Base-by-base conservation (phyloP, 2,113 vertebrate species). In the Corapipo altera region DNA sequence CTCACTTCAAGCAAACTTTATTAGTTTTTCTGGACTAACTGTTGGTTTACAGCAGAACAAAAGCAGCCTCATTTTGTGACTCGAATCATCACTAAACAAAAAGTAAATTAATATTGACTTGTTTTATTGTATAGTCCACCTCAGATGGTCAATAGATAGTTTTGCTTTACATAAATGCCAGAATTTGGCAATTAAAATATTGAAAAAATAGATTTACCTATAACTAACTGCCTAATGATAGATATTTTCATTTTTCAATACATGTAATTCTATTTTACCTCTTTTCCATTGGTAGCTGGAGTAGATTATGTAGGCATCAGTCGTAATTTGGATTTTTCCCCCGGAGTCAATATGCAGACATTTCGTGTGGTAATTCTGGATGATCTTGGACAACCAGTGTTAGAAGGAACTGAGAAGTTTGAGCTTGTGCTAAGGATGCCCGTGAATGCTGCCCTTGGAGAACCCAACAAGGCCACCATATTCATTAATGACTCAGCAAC, bases 281-380 rank as follows among this genome's bases (percentile, higher is more conserved):
- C 22, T 43, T 67, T 93, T 88, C 19, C 21, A n/a, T 18, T 77
- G 89, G n/a, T 96, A 99, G 99, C 99, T 96, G 99, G 99, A 71
- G 82, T 98, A 93, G 99, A 99, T 97, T 99, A 99, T 15, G 99
- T 99, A 54, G 99, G 99, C 39, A 99, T 99, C 96, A 99, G 99
- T 94, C 98, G 98, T 49, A 98, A 98, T 94, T 96, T 99, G 95
- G 99, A 99, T 95, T 99, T 99, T 88, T 98, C 98, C 13, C 99
- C 99, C 0, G 99, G 99, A 70, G 98, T 99, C 91, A 98, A 97
- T 91, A 98, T 98, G 98, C 99, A 99, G 97, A 98, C 98, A 0
- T 96, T 99, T 71, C 98, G 98, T 15, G 98, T 99, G 8, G 96
- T 97, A 69, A 98, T 99, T 95, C 97, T 99, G 97, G 99, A 99